A percentile compares a stretch with the other conserved stretches of the same genome.
Evolutionary conservation across 2,888 invertebrate genomes (phyloP).

Genomic region (Drosophila crucigera): DNA sequence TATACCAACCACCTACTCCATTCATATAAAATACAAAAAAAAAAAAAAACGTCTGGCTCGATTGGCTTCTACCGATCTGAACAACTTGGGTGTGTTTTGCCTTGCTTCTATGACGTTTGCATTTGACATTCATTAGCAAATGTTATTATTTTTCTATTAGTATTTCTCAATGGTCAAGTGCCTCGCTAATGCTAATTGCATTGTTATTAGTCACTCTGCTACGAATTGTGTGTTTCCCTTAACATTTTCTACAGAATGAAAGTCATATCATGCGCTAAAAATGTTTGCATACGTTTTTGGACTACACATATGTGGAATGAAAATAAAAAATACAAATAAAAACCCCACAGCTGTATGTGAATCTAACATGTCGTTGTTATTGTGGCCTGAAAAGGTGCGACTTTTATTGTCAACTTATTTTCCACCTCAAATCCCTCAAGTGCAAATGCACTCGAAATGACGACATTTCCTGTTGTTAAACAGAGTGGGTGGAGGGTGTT

Average conservation of each 20-base stretch:
- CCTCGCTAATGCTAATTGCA: conserved; percentile 36
- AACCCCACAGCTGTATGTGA: conserved; percentile 42
- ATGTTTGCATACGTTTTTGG: conserved; percentile 36
- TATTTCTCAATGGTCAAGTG: conserved; percentile 19
- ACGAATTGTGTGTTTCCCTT: conserved; percentile 17
- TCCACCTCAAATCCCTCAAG: conserved; percentile 29
- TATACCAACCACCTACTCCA: neutral
- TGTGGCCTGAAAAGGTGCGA: conserved; percentile 22
- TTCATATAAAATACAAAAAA: conserved; percentile 7
- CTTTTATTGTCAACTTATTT: conserved; percentile 28
- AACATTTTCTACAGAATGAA: conserved; percentile 46
- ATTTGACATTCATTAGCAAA: conserved; percentile 33
- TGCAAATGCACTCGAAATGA: conserved; percentile 15
- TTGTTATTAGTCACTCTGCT: conserved; percentile 53
- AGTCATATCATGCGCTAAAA: conserved; percentile 24
- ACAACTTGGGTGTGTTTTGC: conserved; percentile 7
- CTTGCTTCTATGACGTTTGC: conserved; percentile 15
- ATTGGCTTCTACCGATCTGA: conserved; percentile 2
- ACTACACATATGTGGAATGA: conserved; percentile 21
- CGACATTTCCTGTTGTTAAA: conserved; percentile 3
- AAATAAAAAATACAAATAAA: conserved; percentile 12
- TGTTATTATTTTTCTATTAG: conserved; percentile 23
- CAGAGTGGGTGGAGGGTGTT: neutral
- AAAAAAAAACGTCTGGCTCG: neutral
- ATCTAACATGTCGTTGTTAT: conserved; percentile 25